phyloP scores from a whole-genome alignment of 2,797 vertebrate species.

The Myotis planiceps region DNA sequence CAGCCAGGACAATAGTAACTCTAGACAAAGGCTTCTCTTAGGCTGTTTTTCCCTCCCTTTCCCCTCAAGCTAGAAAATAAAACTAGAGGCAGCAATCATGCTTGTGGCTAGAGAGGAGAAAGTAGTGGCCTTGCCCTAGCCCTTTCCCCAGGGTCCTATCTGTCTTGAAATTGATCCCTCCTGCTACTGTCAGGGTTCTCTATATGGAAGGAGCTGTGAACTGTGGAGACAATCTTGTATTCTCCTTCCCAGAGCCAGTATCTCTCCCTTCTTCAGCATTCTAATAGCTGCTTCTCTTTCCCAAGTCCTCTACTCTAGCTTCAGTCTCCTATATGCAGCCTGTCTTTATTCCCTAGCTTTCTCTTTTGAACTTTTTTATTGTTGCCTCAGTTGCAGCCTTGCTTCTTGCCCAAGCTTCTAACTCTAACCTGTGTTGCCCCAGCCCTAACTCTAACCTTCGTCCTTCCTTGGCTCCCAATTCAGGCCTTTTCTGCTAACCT shows the following conservation, averaged over 20 bases:
- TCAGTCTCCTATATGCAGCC: not conserved
- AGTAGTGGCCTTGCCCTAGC: slow-evolving; percentile 6
- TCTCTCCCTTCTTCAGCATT: slow-evolving; percentile 15
- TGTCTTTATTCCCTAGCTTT: not conserved
- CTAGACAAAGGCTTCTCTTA: slow-evolving; percentile 70
- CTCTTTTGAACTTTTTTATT: slow-evolving; percentile 20
- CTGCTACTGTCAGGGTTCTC: slow-evolving; percentile 29
- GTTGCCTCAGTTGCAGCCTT: not conserved
- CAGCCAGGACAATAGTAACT: slow-evolving; percentile 55
- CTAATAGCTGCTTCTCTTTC: not conserved
- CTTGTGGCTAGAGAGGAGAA: slow-evolving; percentile 14
- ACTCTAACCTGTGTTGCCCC: not conserved
- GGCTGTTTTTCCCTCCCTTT: not conserved
- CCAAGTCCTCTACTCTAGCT: not conserved
- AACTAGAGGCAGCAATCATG: not conserved
- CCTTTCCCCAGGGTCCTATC: slow-evolving; percentile 35
- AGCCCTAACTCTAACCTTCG: not conserved
- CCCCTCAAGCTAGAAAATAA: slow-evolving; percentile 55
- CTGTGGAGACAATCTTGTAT: slow-evolving; percentile 4
- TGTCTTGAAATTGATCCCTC: slow-evolving; percentile 66
- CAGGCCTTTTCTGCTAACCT: not conserved
- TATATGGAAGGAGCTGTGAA: slow-evolving; percentile 48
- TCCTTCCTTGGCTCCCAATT: not conserved
- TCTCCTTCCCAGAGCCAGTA: not conserved
- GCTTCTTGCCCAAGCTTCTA: not conserved